These are phyloP conservation scores for Escarpia spicata DNA, from an alignment of 2,888 invertebrate genomes.

Conservation along the genomic window DNA sequence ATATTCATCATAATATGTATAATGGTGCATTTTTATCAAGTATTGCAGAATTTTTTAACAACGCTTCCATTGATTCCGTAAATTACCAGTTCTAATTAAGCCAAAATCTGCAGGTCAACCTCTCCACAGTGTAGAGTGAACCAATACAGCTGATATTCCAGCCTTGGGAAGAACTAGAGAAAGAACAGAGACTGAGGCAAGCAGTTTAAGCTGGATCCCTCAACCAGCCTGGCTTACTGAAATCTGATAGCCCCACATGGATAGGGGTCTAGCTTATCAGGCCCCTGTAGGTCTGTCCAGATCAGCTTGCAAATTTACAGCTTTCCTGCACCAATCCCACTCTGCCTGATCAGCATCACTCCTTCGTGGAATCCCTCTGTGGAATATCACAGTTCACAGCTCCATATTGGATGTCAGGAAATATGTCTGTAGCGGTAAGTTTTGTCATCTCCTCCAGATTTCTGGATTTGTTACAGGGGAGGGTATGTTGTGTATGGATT, in stretches of 20 bases:
- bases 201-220: background rate
- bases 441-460: background rate
- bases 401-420: background rate
- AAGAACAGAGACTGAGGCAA: background rate
- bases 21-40: no score
- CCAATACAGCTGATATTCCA: background rate
- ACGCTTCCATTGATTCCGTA: no score
- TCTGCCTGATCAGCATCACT: background rate
- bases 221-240: background rate
- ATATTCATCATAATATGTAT: no score
- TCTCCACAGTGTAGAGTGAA: background rate
- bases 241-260: constrained; percentile 13
- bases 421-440: constrained; percentile 2
- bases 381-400: background rate
- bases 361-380: background rate
- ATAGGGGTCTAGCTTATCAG: constrained; percentile 16
- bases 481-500: background rate
- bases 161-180: background rate
- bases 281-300: background rate
- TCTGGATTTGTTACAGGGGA: background rate
- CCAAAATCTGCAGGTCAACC: no score
- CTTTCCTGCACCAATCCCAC: constrained; percentile 3
- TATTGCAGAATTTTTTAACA: no score
- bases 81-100: no score
- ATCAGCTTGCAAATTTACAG: constrained; percentile 13